These are phyloP conservation scores for Eupleurogrammus muticus DNA, from an alignment of 2,797 vertebrate genomes.

Conservation along the genomic window DNA sequence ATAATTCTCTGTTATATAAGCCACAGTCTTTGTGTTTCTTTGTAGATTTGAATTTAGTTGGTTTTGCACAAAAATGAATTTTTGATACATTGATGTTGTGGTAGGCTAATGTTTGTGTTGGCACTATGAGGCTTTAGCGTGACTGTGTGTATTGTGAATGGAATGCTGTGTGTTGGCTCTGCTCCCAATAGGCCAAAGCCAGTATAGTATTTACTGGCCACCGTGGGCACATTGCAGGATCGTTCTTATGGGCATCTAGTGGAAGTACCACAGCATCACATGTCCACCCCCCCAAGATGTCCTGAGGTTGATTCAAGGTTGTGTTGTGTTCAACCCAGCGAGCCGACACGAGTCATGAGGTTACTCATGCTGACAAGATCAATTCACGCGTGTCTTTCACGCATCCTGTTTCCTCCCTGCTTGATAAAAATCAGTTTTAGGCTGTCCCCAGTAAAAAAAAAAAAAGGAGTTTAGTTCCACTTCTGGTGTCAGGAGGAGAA, in stretches of 20 bases:
- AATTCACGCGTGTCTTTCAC: conserved; percentile 54
- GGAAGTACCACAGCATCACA: conserved; percentile 19
- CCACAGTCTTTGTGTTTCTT: conserved; percentile 11
- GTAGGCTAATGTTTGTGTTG: conserved; percentile 10
- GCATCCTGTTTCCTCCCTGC: conserved; percentile 64
- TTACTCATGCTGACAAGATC: conserved; percentile 51
- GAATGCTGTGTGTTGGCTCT: conserved; percentile 27
- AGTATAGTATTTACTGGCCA: conserved; percentile 17
- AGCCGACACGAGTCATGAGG: conserved; percentile 59
- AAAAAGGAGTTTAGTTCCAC: conserved; percentile 27
- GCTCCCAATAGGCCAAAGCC: conserved; percentile 29
- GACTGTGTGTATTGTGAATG: conserved; percentile 15
- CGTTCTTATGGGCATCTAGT: conserved; percentile 13
- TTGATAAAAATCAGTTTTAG: conserved; percentile 48
- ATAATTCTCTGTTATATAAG: conserved; percentile 58
- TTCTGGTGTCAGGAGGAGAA: conserved; percentile 7
- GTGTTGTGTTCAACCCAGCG: conserved; percentile 18
- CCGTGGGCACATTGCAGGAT: background rate
- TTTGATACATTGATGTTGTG: background rate
- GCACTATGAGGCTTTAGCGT: conserved; percentile 3
- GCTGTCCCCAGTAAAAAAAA: conserved; percentile 4
- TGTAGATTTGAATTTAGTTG: conserved; percentile 26
- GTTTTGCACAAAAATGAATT: conserved; percentile 17
- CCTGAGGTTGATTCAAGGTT: conserved; percentile 31
- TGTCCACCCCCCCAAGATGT: conserved; percentile 4